Conservation (phyloP, 2,888 invertebrate genomes). For the Belgica antarctica region DNA sequence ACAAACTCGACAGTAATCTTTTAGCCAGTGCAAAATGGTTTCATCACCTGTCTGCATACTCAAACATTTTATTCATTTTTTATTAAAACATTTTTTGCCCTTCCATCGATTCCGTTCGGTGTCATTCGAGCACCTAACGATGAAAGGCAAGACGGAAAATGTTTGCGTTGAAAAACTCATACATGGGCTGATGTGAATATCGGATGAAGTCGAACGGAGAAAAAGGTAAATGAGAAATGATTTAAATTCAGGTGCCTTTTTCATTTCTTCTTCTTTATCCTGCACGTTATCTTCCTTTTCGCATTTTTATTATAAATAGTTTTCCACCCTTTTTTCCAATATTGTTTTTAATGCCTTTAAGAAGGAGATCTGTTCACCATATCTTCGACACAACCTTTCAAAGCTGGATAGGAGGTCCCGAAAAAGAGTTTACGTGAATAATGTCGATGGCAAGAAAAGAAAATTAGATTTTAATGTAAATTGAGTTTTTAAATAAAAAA, state of each 20-base stretch:
- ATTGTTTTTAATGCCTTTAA: conserved; percentile 41
- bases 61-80: conserved; percentile 41
- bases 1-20: conserved; percentile 24
- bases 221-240: conserved; percentile 28
- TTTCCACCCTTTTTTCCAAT: conserved; percentile 21
- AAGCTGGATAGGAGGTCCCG: neutral
- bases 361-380: neutral
- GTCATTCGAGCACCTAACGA: neutral
- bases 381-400: conserved; percentile 4
- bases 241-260: conserved; percentile 35
- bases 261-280: neutral
- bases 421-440: conserved; percentile 39
- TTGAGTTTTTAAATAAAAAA: conserved; percentile 14
- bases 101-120: neutral
- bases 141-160: conserved; percentile 5
- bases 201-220: neutral
- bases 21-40: neutral
- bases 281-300: neutral
- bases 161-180: conserved; percentile 7
- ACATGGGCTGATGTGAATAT: conserved; percentile 3
- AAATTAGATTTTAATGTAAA: conserved; percentile 43
- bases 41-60: conserved; percentile 40
- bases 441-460: conserved; percentile 6
- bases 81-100: conserved; percentile 37
- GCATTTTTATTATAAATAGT: conserved; percentile 4